Conservation (phyloP, 2,888 invertebrate species). For the Tortricodes alternella region DNA sequence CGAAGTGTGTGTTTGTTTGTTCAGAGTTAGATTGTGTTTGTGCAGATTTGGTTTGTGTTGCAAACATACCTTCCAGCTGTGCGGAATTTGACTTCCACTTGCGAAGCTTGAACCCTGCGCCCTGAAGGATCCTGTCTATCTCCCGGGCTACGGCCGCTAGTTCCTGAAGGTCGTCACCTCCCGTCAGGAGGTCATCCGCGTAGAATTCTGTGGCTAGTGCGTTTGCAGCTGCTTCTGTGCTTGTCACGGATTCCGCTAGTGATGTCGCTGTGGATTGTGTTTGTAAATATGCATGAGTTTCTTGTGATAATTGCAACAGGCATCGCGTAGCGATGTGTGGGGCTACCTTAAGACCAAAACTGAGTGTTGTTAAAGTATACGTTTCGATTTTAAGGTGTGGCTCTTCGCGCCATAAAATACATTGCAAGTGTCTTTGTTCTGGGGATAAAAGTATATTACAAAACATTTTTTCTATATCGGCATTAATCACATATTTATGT, state of each 20-base stretch:
- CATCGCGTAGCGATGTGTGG: conserved; percentile 3
- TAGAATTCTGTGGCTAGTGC: not conserved
- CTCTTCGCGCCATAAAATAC: not conserved
- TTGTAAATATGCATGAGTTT: not conserved
- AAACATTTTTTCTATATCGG: not conserved
- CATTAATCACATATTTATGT: not conserved
- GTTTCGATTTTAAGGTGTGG: not conserved
- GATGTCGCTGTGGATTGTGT: not conserved
- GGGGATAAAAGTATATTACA: not conserved
- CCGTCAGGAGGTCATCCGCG: not conserved
- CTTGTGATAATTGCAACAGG: not conserved
- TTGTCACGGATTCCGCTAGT: not conserved
- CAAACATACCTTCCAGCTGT: not conserved
- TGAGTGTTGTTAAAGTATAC: not conserved
- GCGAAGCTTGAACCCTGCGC: conserved; percentile 8
- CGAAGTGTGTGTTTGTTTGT: not conserved
- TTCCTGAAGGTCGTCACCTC: not conserved
- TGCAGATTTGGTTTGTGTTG: not conserved
- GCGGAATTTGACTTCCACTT: conserved; percentile 20
- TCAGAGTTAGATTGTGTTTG: not conserved
- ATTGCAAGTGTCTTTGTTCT: too few relatives aligned
- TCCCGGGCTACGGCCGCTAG: not conserved
- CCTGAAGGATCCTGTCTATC: not conserved
- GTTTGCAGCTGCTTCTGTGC: not conserved
- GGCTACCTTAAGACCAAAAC: not conserved